These are phyloP conservation scores for Phalanger gymnotis DNA, from an alignment of 2,797 vertebrate species.

Conservation along the genomic window DNA sequence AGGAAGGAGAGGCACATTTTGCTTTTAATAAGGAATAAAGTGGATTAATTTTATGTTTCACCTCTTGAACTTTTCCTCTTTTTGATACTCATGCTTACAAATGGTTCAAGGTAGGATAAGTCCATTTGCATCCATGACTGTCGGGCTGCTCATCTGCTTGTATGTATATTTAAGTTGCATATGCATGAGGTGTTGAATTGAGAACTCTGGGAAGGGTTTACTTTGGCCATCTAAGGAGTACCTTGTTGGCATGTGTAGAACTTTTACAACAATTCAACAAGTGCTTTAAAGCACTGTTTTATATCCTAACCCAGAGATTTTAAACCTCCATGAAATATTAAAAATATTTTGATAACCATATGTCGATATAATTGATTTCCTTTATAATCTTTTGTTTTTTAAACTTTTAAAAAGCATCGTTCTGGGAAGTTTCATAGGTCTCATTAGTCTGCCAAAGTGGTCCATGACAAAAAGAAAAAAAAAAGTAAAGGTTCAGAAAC, in stretches of 20 bases:
- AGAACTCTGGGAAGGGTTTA: slow-evolving; percentile 15
- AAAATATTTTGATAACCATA: neutral
- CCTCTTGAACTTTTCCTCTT: neutral
- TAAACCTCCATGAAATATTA: neutral
- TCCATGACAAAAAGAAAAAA: neutral
- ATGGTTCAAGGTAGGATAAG: neutral
- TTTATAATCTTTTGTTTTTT: neutral
- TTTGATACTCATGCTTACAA: neutral
- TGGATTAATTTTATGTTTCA: neutral
- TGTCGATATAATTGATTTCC: neutral
- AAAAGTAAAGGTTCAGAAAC: neutral
- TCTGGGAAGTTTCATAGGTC: neutral
- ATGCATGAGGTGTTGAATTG: slow-evolving; percentile 9
- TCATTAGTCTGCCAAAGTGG: neutral
- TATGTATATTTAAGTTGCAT: slow-evolving; percentile 35
- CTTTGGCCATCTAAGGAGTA: neutral
- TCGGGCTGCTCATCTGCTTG: slow-evolving; percentile 44
- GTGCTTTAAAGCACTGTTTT: neutral
- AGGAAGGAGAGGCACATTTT: neutral
- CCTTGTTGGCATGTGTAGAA: neutral
- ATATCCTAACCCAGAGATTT: neutral
- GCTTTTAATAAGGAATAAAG: neutral
- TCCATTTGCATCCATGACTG: neutral
- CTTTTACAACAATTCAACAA: neutral
- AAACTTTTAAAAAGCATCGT: neutral